phyloP scores from a whole-genome alignment of 2,888 invertebrate species.

The Macrophya annulata region DNA sequence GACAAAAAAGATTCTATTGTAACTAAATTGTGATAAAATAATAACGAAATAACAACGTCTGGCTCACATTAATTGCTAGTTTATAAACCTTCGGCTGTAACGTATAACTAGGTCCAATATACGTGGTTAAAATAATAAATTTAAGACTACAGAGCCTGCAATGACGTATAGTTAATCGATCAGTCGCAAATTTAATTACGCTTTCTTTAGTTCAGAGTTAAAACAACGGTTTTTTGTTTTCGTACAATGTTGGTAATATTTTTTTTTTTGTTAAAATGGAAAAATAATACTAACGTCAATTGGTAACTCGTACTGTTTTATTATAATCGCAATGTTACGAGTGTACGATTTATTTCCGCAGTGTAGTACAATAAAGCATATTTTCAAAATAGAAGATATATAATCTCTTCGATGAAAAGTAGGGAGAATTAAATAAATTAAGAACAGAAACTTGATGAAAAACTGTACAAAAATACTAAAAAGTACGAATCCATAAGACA shows the following conservation, averaged over 20 bases:
- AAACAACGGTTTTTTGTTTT: not conserved
- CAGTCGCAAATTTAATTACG: not conserved
- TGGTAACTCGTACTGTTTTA: not conserved
- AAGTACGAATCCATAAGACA: not conserved
- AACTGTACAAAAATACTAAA: not conserved
- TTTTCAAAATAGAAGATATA: too few relatives aligned
- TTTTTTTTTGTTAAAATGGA: too few relatives aligned
- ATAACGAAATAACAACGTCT: constrained; percentile 7
- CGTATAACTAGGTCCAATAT: not conserved
- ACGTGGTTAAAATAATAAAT: not conserved
- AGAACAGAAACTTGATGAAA: not conserved
- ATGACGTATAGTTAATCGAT: not conserved
- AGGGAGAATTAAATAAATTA: too few relatives aligned
- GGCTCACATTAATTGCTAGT: not conserved
- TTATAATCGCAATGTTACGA: not conserved
- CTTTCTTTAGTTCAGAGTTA: not conserved
- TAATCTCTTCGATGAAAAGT: too few relatives aligned
- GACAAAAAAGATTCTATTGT: not conserved
- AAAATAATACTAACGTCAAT: not conserved
- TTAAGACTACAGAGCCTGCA: not conserved
- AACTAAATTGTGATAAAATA: not conserved
- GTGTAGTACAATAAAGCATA: not conserved
- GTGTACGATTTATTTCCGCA: not conserved
- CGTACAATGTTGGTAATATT: too few relatives aligned
- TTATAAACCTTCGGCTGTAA: not conserved